Evolutionary conservation across 2,797 vertebrate species (phyloP).

Genomic region (Lithobates pipiens): DNA sequence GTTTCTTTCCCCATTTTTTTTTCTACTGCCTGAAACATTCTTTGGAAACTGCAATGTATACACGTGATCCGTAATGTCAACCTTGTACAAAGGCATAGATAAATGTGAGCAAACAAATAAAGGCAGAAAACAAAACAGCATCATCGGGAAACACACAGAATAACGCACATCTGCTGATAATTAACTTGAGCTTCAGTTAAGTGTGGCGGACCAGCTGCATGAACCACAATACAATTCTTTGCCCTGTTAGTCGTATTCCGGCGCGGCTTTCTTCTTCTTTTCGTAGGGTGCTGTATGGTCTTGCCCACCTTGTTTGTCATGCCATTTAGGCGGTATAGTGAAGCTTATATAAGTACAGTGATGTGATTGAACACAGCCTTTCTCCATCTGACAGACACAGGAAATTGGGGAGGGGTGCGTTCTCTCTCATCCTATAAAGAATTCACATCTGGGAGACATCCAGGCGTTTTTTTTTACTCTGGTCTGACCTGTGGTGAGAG

Average conservation of each 20-base stretch:
- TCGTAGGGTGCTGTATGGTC: neutral
- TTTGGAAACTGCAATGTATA: neutral
- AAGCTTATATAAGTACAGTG: conserved; percentile 28
- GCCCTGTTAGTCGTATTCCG: conserved; percentile 1
- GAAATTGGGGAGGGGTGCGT: conserved; percentile 61
- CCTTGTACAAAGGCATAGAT: conserved; percentile 13
- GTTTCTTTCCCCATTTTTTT: conserved; percentile 22
- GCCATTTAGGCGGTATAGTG: conserved; percentile 12
- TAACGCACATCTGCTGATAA: conserved; percentile 30
- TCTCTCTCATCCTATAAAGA: conserved; percentile 61
- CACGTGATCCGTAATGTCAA: conserved; percentile 8
- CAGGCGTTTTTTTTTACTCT: conserved; percentile 61
- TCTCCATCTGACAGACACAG: conserved; percentile 61
- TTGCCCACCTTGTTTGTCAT: conserved; percentile 44
- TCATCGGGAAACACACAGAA: conserved; percentile 11
- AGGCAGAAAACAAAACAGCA: conserved; percentile 27
- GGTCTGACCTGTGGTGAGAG: conserved; percentile 60
- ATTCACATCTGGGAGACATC: conserved; percentile 64
- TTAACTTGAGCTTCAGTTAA: conserved; percentile 1
- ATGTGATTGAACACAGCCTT: conserved; percentile 56
- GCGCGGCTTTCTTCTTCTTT: neutral
- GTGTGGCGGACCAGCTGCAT: conserved; percentile 32
- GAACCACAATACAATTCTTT: conserved; percentile 27
- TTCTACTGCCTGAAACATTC: neutral
- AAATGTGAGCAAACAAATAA: conserved; percentile 30